These are phyloP conservation scores for Drosophila neutralis DNA, from an alignment of 2,888 invertebrate species.

Conservation along the genomic window DNA sequence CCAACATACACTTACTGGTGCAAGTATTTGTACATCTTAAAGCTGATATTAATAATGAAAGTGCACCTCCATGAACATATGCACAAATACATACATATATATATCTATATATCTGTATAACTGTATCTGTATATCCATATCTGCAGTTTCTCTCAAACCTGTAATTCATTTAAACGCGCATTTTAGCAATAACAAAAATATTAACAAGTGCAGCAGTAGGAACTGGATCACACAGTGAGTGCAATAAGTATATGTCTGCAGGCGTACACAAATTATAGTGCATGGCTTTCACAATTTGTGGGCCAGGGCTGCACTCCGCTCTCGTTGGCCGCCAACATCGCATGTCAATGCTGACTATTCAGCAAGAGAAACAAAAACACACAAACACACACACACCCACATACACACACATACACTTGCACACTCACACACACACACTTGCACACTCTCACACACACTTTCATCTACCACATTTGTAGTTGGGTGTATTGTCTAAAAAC, in stretches of 20 bases:
- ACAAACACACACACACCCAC: too few species aligned
- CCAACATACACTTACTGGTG: background rate
- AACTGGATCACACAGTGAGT: constrained; percentile 44
- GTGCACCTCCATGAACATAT: background rate
- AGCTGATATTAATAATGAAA: background rate
- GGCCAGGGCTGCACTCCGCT: constrained; percentile 31
- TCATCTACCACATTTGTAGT: constrained; percentile 25
- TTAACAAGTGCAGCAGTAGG: constrained; percentile 2
- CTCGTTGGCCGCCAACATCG: constrained; percentile 50
- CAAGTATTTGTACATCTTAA: background rate
- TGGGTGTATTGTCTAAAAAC: constrained; percentile 56
- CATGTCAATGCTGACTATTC: constrained; percentile 72
- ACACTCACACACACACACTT: background rate
- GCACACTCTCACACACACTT: background rate
- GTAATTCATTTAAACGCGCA: constrained; percentile 56
- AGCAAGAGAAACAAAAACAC: constrained; percentile 16
- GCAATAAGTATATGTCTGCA: constrained; percentile 66
- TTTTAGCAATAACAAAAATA: constrained; percentile 42
- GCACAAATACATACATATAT: background rate
- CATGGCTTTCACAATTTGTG: constrained; percentile 44
- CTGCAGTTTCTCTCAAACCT: constrained; percentile 13
- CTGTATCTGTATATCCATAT: too few species aligned
- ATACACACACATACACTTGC: background rate
- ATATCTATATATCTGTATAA: background rate
- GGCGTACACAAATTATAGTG: constrained; percentile 63